Conservation (phyloP, 2,888 invertebrate genomes). For the Leptopilina drosophilae region DNA sequence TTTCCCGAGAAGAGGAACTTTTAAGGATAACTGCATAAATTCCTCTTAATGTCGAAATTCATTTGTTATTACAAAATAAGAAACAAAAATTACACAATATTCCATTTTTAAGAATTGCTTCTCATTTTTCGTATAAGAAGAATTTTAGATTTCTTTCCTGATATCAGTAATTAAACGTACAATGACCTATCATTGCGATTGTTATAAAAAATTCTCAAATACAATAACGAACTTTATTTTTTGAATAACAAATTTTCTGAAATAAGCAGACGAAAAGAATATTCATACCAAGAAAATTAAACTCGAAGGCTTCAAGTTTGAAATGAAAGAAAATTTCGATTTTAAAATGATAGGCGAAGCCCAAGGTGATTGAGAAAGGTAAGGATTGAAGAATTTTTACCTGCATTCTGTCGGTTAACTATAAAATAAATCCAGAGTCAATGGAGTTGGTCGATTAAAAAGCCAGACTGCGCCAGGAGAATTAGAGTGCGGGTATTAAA, state of each 20-base stretch:
- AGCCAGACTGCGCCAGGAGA: constrained; percentile 8
- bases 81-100: neutral
- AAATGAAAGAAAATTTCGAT: neutral
- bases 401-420: constrained; percentile 38
- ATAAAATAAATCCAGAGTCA: constrained; percentile 41
- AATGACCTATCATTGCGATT: too few species aligned
- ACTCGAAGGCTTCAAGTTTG: neutral
- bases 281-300: too few species aligned
- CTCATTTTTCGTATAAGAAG: too few species aligned
- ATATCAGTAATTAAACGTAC: too few species aligned
- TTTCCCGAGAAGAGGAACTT: constrained; percentile 38
- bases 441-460: constrained; percentile 55
- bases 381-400: constrained; percentile 40
- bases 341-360: constrained; percentile 48
- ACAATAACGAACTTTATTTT: too few species aligned
- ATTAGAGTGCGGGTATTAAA: neutral
- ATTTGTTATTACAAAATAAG: neutral
- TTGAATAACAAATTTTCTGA: too few species aligned
- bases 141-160: too few species aligned
- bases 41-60: neutral
- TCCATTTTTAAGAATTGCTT: neutral
- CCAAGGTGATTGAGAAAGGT: constrained; percentile 44
- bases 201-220: too few species aligned
- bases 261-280: too few species aligned
- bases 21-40: constrained; percentile 9